Evolutionary conservation across 1,140 invertebrate species (phyloP), one percentile per base, ranked within the genome.

Genomic region (Cydia amplana): DNA sequence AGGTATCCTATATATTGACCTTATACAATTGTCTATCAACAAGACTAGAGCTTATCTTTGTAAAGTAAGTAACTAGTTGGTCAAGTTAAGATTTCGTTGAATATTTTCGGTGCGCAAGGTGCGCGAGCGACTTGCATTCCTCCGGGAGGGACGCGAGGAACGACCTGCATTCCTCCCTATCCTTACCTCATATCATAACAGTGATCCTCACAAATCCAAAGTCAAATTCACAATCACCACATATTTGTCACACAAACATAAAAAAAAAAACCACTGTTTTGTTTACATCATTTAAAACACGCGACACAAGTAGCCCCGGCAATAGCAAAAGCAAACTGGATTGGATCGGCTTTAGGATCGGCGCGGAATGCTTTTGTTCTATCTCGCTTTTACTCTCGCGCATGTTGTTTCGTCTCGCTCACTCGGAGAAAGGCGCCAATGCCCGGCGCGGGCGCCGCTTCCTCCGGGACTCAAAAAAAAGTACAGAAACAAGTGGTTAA

Each of bases 401-500:
- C 63, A 77, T 74, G 63, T 77, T 28, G 6, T 74, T 74, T 78
- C 60, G 70, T 90, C 87, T 87, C 87, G 23, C 70, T 90, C 82
- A 20, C 78, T 77, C 78, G 79, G 85, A 90, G 89, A 91, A 91
- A 90, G 88, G 89, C 90, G 90, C 89, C 89, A 92, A 85, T 89
- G 87, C 74, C 82, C 83, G 78, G 84, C 87, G 86, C 88, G 85
- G 82, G 89, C 90, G 90, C 88, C 89, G 89, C 85, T 91, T 90
- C 88, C 90, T 91, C 81, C 85, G 87, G 89, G 89, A 90, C 82
- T 85, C 82, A 79, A 84, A 89, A 87, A 89, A 91, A 91, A 90
- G 85, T 86, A 88, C 84, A 23, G 85, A 88, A 91, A 90, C 88
- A 90, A 91, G 89, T 90, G 65, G 65, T 70, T 70, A 70, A 70